A percentile compares a stretch with the other conserved stretches of the same genome.
phyloP scores from a whole-genome alignment of 1,140 invertebrate genomes.

The Euglossa dilemma region DNA sequence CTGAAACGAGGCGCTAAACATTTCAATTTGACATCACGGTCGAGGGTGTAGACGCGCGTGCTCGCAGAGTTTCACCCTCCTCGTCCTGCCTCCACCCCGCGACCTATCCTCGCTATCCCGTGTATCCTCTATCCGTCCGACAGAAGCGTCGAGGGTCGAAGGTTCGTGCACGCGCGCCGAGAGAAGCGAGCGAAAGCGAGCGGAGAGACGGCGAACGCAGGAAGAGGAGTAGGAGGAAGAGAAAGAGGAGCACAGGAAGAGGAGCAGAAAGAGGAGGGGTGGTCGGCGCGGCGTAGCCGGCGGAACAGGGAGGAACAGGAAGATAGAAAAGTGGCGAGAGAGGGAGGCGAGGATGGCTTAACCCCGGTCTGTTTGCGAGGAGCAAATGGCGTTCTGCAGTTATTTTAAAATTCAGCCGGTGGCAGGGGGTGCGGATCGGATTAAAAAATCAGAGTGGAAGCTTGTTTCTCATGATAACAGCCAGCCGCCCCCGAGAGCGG shows the following conservation, averaged over 20 bases:
- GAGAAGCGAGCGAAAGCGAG: constrained; percentile 62
- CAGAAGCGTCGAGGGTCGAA: constrained; percentile 26
- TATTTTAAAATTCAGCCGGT: constrained; percentile 82
- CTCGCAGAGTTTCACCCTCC: constrained; percentile 19
- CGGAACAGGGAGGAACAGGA: constrained; percentile 44
- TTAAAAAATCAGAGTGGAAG: constrained; percentile 84
- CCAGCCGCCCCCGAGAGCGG: constrained; percentile 76
- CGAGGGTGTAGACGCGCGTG: background rate
- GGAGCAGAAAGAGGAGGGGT: background rate
- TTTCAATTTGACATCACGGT: constrained; percentile 78
- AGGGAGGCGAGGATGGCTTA: constrained; percentile 68
- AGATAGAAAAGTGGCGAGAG: constrained; percentile 48
- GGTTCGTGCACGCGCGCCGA: constrained; percentile 36
- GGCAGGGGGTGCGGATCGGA: constrained; percentile 77
- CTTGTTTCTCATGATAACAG: constrained; percentile 84
- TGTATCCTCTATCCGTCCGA: constrained; percentile 1
- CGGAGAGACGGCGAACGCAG: background rate
- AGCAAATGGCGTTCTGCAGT: constrained; percentile 83
- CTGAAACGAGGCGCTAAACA: constrained; percentile 79
- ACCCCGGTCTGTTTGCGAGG: constrained; percentile 80
- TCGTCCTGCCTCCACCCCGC: background rate
- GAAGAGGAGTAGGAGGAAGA: constrained; percentile 31
- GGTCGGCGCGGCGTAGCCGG: background rate
- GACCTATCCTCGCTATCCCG: background rate
- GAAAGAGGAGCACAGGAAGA: no score